Evolutionary conservation across 2,888 invertebrate genomes (phyloP), one percentile per base, ranked within the genome.

Genomic region (Scaptomyza flava): DNA sequence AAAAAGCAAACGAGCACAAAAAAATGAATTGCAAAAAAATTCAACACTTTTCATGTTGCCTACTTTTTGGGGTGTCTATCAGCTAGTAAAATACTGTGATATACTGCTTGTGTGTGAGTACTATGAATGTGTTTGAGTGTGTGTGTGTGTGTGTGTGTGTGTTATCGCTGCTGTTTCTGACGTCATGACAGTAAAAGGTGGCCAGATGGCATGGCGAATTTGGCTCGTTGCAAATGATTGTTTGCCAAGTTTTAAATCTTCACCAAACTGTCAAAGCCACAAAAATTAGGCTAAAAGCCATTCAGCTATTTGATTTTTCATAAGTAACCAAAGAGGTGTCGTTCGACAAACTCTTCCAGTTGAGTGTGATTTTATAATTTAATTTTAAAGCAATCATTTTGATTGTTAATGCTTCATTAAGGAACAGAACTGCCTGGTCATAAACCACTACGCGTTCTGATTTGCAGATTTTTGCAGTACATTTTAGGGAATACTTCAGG

Each of bases 201-300:
- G 51, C 27, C 1, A 8, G 27, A 2, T 11, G 14, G 34, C 17
- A 14, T 14, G 30, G 33, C 33, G 12, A 1, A 14, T 8, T 38
- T 56, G 64, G 52, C 77, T 75, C 66, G 52, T 83, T 78, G 81
- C 81, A 86, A 83, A 83, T 83, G 79, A 80, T 76, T 81, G 76
- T 72, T 78, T 66, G 68, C 59, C 72, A 71, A 87, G 70, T 68
- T 81, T 61, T 56, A 72, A 81, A 62, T 75, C 78, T 75, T 70
- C 58, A 63, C 53, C 59, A 63, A 63, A 58, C 61, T 73, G 68
- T 56, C 62, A 57, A 50, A 57, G 30, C 47, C 60, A 51, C 27
- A 57, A 43, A 56, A 45, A 36, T 46, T 12, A 12, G 38, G 7
- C 30, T 23, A 31, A 36, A 3, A 52, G 42, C 34, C 36, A 23